Evolutionary conservation across 2,888 invertebrate species (phyloP).

Genomic region (Caenorhabditis macrosperma): DNA sequence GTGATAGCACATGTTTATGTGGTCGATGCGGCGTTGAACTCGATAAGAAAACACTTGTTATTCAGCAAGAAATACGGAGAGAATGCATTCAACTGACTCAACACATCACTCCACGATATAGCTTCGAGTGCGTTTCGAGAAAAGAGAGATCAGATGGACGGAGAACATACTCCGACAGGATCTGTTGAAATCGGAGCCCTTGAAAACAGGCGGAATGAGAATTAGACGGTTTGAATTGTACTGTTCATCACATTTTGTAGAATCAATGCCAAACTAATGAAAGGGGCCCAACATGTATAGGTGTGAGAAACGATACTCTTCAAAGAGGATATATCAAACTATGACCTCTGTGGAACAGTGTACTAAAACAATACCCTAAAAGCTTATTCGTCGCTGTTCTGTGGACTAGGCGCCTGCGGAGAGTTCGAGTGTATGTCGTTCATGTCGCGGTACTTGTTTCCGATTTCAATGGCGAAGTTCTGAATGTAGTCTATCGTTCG

Average conservation of each 20-base stretch:
- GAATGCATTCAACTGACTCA: slow-evolving; percentile 2
- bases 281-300: no score
- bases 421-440: slow-evolving; percentile 18
- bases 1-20: no score
- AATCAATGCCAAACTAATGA: no score
- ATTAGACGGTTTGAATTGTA: no score
- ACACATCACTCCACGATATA: not conserved
- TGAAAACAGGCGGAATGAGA: not conserved
- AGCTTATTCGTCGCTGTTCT: slow-evolving; percentile 21
- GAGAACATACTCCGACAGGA: no score
- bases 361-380: not conserved
- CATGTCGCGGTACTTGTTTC: slow-evolving; percentile 23
- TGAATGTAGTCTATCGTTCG: slow-evolving; percentile 28
- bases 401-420: slow-evolving; percentile 28
- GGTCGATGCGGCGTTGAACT: no score
- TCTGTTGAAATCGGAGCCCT: no score
- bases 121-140: not conserved
- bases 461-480: slow-evolving; percentile 22
- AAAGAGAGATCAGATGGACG: not conserved
- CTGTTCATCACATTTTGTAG: slow-evolving; percentile 18
- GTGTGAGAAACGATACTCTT: not conserved
- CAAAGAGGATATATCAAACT: not conserved
- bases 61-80: no score
- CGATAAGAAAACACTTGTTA: no score
- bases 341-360: not conserved